Evolutionary conservation across 2,797 vertebrate genomes (phyloP).

Genomic region (Smutsia gigantea): DNA sequence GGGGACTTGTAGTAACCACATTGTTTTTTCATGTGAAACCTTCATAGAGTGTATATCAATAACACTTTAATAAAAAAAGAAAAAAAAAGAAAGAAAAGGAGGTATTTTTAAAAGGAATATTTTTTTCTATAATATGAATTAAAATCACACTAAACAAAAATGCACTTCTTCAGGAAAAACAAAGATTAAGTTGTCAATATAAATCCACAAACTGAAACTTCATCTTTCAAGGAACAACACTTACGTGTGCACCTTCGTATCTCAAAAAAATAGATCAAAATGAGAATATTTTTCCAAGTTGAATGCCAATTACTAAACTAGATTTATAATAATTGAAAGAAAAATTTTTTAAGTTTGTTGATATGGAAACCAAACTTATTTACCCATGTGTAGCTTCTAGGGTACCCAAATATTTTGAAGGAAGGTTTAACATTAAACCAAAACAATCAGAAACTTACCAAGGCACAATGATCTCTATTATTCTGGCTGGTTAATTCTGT

Average conservation of each 20-base stretch:
- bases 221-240: slow-evolving; percentile 23
- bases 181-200: slow-evolving; percentile 18
- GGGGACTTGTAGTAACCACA: too few relatives aligned
- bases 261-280: slow-evolving; percentile 22
- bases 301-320: slow-evolving; percentile 35
- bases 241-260: slow-evolving; percentile 17
- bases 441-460: slow-evolving; percentile 88
- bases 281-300: not conserved
- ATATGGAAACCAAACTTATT: not conserved
- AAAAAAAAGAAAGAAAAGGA: not conserved
- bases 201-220: slow-evolving; percentile 43
- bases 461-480: slow-evolving; percentile 97
- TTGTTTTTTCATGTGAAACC: too few relatives aligned
- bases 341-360: not conserved
- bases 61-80: too few relatives aligned
- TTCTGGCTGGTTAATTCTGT: slow-evolving; percentile 97
- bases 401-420: not conserved
- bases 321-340: not conserved
- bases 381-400: not conserved
- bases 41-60: too few relatives aligned
- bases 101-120: not conserved
- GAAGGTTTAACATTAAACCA: slow-evolving; percentile 20
- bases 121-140: slow-evolving; percentile 14
- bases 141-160: slow-evolving; percentile 51
- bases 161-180: slow-evolving; percentile 28